Base-by-base conservation (phyloP, 2,113 vertebrate species). In the Perccottus glenii region DNA sequence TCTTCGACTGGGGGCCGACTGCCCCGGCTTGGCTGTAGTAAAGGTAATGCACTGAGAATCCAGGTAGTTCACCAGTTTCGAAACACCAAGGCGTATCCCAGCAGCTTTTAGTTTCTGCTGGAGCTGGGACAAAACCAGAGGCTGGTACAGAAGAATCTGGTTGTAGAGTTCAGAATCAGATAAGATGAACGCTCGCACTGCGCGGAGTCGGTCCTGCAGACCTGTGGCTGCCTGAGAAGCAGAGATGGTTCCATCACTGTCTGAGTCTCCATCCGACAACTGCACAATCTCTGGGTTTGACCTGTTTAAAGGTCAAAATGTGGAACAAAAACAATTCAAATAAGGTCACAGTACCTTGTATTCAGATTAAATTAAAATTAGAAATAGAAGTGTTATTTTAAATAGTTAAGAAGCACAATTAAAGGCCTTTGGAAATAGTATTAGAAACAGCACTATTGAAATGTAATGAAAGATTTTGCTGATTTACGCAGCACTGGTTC, bases 41-140 rank as follows among this genome's bases (percentile, higher is more conserved):
- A 94, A 94, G 6, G 97, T 99, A 78, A 99, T 92, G 60, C 96
- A 95, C 62, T 96, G 96, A 36, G 94, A 88, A 55, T 99, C 97
- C 64, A 99, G 88, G 68, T 96, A 96, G 78, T 96, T 92, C 61
- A 96, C 76, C 63, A 99, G 92, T 79, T 94, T 95, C 66, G 92
- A 84, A 0, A 90, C 85, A 1, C 94, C 92, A 47, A 99, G 79
- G 4, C 82, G 91, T 75, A 99, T 93, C 53, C 96, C 97, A 0
- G 91, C 92, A 0, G 89, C 89, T 72, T 91, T 95, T 73, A 99
- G 93, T 9, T 90, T 89, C 1, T 89, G 19, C n/a, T 94, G 95
- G 58, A 99, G 87, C 7, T 89, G 91, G 0, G 90, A 84, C 81
- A 99, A 90, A 32, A 96, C 94, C 0, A 99, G 85, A 0, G 98